Evolutionary conservation across 2,888 invertebrate species (phyloP).

Genomic region (Eupithecia tripunctaria): DNA sequence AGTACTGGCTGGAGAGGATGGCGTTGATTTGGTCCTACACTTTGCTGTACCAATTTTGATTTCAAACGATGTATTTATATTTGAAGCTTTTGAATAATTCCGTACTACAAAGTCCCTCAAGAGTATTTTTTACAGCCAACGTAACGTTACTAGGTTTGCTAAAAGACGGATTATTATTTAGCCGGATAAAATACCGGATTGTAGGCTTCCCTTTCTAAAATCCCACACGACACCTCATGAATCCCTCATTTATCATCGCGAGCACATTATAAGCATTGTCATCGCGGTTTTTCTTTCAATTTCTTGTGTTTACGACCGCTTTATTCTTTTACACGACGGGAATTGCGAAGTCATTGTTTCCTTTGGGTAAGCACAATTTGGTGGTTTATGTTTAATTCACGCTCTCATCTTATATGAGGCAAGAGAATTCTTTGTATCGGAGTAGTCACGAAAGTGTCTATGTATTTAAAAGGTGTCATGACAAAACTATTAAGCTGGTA

Average conservation of each 20-base stretch:
- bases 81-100: background rate
- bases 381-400: background rate
- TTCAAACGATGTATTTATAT: too few species aligned
- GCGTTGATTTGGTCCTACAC: too few species aligned
- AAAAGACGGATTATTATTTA: background rate
- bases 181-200: conserved; percentile 1
- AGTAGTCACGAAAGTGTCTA: background rate
- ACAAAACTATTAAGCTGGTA: background rate
- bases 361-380: conserved; percentile 5
- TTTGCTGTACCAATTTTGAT: too few species aligned
- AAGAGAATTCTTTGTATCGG: background rate
- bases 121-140: too few species aligned
- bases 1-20: too few species aligned
- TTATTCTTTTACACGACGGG: conserved; percentile 30
- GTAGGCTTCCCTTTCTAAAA: conserved; percentile 21
- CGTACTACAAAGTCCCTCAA: too few species aligned
- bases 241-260: conserved; percentile 77
- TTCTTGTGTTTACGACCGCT: conserved; percentile 40
- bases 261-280: conserved; percentile 48
- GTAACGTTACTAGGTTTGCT: too few species aligned
- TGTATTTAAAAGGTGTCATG: background rate
- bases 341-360: conserved; percentile 35
- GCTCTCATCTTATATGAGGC: background rate
- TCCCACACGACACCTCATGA: conserved; percentile 70
- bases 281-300: conserved; percentile 48